phyloP scores from a whole-genome alignment of 2,888 invertebrate species.

The Charanyca ferruginea region DNA sequence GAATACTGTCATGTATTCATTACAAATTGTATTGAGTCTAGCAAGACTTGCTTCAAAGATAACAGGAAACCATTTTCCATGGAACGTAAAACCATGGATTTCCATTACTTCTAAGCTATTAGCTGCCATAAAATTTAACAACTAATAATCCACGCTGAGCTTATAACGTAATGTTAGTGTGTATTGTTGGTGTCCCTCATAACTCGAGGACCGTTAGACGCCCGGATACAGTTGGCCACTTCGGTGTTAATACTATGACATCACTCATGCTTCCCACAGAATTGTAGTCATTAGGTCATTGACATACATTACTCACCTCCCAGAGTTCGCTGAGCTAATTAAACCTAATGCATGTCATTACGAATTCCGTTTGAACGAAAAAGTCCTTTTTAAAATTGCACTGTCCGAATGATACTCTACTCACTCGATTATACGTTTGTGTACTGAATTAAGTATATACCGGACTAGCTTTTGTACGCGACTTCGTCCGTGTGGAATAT shows the following conservation, averaged over 20 bases:
- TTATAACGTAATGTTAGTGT: conserved; percentile 49
- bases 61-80: conserved; percentile 15
- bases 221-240: conserved; percentile 69
- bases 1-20: conserved; percentile 9
- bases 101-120: conserved; percentile 26
- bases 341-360: conserved; percentile 59
- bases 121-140: conserved; percentile 43
- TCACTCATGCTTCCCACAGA: conserved; percentile 71
- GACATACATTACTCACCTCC: conserved; percentile 71
- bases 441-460: conserved; percentile 20
- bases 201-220: conserved; percentile 60
- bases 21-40: neutral
- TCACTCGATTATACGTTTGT: conserved; percentile 11
- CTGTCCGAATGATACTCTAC: neutral
- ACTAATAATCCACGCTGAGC: conserved; percentile 44
- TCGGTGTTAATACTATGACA: conserved; percentile 71
- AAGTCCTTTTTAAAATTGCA: conserved; percentile 13
- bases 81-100: conserved; percentile 17
- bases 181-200: conserved; percentile 63
- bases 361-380: conserved; percentile 15
- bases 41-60: neutral
- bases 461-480: too few relatives aligned
- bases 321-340: conserved; percentile 67
- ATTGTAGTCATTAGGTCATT: conserved; percentile 75
- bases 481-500: too few relatives aligned